These are phyloP conservation scores for Coryphaenoides rupestris DNA, from an alignment of 2,113 vertebrate genomes.

Conservation along the genomic window DNA sequence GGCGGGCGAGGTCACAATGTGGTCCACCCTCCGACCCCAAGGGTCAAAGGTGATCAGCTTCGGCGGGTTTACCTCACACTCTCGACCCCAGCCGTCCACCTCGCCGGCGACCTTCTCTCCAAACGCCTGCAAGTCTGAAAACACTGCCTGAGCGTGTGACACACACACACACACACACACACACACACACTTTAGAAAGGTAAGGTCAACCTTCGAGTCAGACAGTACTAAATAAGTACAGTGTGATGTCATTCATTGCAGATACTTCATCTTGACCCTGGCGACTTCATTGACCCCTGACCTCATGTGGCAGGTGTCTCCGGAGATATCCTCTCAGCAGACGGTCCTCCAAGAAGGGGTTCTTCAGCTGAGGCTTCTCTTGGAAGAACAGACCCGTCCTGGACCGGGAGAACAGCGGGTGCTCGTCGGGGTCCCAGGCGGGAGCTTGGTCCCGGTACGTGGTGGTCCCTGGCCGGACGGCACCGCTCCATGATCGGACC, in stretches of 20 bases:
- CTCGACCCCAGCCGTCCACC: constrained; percentile 67
- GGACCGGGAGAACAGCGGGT: constrained; percentile 42
- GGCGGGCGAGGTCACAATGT: constrained; percentile 70
- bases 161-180: not conserved
- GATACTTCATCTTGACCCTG: not conserved
- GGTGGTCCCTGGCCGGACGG: constrained; percentile 16
- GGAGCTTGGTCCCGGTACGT: constrained; percentile 26
- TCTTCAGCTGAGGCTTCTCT: constrained; percentile 65
- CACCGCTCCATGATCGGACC: constrained; percentile 29
- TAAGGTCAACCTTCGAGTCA: too few species aligned
- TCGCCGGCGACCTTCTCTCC: constrained; percentile 67
- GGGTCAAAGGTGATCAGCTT: constrained; percentile 69
- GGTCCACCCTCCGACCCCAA: constrained; percentile 72
- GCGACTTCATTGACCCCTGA: constrained; percentile 29
- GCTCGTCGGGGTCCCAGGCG: constrained; percentile 22
- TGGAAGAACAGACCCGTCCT: constrained; percentile 65
- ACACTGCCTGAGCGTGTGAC: constrained; percentile 51
- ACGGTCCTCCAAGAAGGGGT: constrained; percentile 72
- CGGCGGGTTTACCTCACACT: constrained; percentile 76
- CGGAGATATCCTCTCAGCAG: constrained; percentile 73
- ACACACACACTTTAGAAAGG: not conserved
- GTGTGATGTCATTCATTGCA: not conserved
- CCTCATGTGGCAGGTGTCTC: constrained; percentile 70
- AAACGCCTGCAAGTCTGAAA: constrained; percentile 71
- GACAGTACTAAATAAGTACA: too few species aligned